Percentiles rank a stretch among this genome's conserved stretches.
Conservation (phyloP, 2,888 invertebrate species). For the Dione juno region DNA sequence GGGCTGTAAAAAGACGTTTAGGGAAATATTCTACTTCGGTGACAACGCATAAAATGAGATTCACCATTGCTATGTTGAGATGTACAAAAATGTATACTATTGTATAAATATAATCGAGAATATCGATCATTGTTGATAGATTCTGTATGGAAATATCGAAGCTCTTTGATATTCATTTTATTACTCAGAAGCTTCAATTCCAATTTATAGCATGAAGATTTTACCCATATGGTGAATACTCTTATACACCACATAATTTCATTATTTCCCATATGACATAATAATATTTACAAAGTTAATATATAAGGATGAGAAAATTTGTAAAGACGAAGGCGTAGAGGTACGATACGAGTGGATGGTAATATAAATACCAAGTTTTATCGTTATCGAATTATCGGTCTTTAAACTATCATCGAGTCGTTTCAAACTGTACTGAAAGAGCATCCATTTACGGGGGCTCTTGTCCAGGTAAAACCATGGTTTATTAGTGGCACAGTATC, state of each 20-base stretch:
- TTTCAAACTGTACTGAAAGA: no score
- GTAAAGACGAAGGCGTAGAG: no score
- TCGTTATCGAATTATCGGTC: no score
- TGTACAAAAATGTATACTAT: neutral
- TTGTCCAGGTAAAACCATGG: no score
- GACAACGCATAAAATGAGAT: conserved; percentile 27
- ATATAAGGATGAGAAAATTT: no score
- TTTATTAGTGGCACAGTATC: no score
- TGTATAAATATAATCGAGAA: neutral
- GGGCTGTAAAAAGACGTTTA: conserved; percentile 24
- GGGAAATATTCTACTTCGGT: conserved; percentile 21
- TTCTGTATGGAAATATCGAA: conserved; percentile 15
- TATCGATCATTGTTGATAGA: conserved; percentile 4
- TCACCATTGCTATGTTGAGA: conserved; percentile 4
- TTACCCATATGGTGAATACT: neutral
- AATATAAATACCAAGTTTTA: no score
- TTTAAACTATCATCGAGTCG: no score
- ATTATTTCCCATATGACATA: neutral
- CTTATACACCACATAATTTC: neutral
- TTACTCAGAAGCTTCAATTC: conserved; percentile 2
- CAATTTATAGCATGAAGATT: conserved; percentile 10
- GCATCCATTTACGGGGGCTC: no score
- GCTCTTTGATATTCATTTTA: conserved; percentile 1
- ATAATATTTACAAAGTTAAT: neutral
- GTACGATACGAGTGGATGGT: no score